phyloP scores from a whole-genome alignment of 2,797 vertebrate species.

The Babyrousa celebensis region DNA sequence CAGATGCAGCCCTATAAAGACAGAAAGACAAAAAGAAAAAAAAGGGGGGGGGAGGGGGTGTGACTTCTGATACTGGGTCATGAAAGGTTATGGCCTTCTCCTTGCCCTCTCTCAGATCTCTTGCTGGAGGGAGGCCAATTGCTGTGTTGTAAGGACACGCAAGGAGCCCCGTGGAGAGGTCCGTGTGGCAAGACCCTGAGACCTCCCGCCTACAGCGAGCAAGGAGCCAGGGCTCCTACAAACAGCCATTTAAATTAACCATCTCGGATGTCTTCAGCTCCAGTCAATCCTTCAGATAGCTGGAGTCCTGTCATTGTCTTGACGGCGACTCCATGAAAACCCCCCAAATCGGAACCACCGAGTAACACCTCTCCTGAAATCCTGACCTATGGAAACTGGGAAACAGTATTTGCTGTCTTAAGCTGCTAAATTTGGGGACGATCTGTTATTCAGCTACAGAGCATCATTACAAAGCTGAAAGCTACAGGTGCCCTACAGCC shows the following conservation, averaged over 20 bases:
- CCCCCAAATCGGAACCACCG: neutral
- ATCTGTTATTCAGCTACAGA: slow-evolving; percentile 38
- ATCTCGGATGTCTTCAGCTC: neutral
- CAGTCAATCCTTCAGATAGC: slow-evolving; percentile 13
- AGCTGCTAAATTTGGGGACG: neutral
- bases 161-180: neutral
- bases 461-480: slow-evolving; percentile 65
- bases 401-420: slow-evolving; percentile 34
- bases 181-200: slow-evolving; percentile 5
- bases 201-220: neutral
- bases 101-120: neutral
- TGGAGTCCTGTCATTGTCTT: slow-evolving; percentile 1
- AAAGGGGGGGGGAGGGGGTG: no score
- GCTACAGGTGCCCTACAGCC: neutral
- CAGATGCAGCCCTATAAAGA: no score
- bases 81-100: slow-evolving; percentile 17
- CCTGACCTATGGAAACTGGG: neutral
- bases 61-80: slow-evolving; percentile 36
- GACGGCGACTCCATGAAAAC: neutral
- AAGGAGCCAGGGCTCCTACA: neutral
- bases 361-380: slow-evolving; percentile 32
- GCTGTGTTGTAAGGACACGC: neutral
- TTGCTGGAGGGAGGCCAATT: neutral
- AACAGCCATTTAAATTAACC: neutral
- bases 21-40: no score